Evolutionary conservation across 2,797 vertebrate species (phyloP).

Genomic region (Pipistrellus pipistrellus): DNA sequence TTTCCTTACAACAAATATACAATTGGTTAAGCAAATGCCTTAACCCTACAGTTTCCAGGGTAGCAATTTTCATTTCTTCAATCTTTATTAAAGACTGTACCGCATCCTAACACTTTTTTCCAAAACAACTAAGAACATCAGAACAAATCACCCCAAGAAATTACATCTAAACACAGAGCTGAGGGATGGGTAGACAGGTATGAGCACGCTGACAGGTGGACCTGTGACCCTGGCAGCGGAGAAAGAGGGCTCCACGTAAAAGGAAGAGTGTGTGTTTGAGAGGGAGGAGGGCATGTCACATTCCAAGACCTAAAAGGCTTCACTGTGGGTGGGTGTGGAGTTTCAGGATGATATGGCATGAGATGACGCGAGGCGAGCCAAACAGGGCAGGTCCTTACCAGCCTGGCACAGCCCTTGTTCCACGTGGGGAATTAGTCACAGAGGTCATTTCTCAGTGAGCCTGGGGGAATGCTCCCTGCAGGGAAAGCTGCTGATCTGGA

Average conservation of each 20-base stretch:
- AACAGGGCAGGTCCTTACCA: not conserved
- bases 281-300: not conserved
- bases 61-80: not conserved
- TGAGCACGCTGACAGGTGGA: not conserved
- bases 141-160: not conserved
- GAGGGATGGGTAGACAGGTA: not conserved
- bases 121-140: not conserved
- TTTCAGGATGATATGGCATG: not conserved
- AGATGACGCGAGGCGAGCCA: not conserved
- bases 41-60: not conserved
- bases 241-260: not conserved
- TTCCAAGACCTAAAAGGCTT: not conserved
- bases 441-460: not conserved
- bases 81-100: not conserved
- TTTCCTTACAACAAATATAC: not conserved
- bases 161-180: not conserved
- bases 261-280: not conserved
- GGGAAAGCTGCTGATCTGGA: not conserved
- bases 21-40: not conserved
- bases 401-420: not conserved
- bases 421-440: not conserved
- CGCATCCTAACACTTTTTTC: not conserved
- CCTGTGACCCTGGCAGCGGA: too few relatives aligned
- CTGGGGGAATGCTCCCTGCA: not conserved
- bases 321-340: accelerated